A percentile compares a stretch with the other conserved stretches of the same genome.
Evolutionary conservation across 1,140 invertebrate genomes (phyloP).

Genomic region (Drosophila athabasca): DNA sequence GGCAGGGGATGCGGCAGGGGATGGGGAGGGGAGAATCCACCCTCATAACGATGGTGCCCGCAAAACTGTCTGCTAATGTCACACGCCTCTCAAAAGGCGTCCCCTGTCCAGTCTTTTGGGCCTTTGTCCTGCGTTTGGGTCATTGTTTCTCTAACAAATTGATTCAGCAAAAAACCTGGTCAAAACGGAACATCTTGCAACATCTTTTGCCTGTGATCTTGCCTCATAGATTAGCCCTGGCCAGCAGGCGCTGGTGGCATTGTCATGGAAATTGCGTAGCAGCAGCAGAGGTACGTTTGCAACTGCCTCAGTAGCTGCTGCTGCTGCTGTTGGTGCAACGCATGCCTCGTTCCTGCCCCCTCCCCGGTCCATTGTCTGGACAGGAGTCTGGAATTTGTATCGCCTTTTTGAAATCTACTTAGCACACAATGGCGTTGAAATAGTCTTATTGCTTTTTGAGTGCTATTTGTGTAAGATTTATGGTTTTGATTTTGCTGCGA

Average conservation of each 20-base stretch:
- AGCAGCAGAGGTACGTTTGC: conserved; percentile 7
- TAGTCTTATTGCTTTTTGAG: conserved; percentile 82
- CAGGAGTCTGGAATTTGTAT: conserved; percentile 70
- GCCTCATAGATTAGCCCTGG: conserved; percentile 63
- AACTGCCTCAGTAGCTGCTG: conserved; percentile 32
- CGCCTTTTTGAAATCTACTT: conserved; percentile 82
- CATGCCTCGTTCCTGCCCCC: conserved; percentile 45
- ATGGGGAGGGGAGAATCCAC: conserved; percentile 24
- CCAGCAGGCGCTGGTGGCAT: conserved; percentile 34
- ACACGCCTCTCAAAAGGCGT: conserved; percentile 59
- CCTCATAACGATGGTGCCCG: conserved; percentile 50
- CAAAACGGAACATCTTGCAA: conserved; percentile 62
- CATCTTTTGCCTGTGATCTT: conserved; percentile 63
- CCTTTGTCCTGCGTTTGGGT: conserved; percentile 46
- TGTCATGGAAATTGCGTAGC: conserved; percentile 62
- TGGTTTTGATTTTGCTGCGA: conserved; percentile 60
- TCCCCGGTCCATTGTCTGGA: conserved; percentile 12
- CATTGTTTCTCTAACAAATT: conserved; percentile 71
- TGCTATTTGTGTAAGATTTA: conserved; percentile 76
- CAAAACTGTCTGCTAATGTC: conserved; percentile 72
- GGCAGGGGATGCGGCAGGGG: no score
- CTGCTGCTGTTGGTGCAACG: conserved; percentile 18
- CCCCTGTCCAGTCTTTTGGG: conserved; percentile 29
- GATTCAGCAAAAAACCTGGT: conserved; percentile 65
- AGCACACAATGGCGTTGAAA: conserved; percentile 82